Conservation (phyloP, 2,113 vertebrate genomes). For the Prolemur simus region DNA sequence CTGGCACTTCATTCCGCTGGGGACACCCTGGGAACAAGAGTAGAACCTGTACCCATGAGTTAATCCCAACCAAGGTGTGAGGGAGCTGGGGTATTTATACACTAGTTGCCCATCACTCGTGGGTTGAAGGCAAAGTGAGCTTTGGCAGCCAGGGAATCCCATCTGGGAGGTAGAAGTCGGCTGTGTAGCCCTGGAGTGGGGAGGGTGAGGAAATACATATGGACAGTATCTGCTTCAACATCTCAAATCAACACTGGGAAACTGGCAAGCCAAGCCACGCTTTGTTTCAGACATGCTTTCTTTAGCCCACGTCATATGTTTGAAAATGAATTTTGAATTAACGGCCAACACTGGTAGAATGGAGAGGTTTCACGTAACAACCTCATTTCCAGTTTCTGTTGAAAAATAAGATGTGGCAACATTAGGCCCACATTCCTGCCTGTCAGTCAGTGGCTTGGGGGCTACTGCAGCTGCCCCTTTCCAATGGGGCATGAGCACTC, state of each 20-base stretch:
- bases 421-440: background rate
- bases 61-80: no score
- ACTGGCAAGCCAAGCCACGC: background rate
- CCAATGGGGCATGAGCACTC: background rate
- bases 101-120: background rate
- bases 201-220: background rate
- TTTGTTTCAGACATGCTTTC: background rate
- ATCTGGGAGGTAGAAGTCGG: background rate
- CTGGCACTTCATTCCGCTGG: background rate
- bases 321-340: background rate
- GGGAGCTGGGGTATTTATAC: background rate
- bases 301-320: background rate
- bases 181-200: background rate
- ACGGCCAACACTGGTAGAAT: background rate
- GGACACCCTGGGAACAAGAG: background rate
- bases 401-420: background rate
- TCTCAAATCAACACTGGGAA: background rate
- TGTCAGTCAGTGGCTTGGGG: background rate
- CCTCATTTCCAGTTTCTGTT: background rate
- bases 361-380: background rate
- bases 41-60: background rate
- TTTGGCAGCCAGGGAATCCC: background rate
- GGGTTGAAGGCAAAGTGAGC: background rate
- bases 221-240: background rate
- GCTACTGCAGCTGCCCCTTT: background rate